These are phyloP conservation scores for Plutomurus gul DNA, from an alignment of 1,140 invertebrate genomes.

Conservation along the genomic window DNA sequence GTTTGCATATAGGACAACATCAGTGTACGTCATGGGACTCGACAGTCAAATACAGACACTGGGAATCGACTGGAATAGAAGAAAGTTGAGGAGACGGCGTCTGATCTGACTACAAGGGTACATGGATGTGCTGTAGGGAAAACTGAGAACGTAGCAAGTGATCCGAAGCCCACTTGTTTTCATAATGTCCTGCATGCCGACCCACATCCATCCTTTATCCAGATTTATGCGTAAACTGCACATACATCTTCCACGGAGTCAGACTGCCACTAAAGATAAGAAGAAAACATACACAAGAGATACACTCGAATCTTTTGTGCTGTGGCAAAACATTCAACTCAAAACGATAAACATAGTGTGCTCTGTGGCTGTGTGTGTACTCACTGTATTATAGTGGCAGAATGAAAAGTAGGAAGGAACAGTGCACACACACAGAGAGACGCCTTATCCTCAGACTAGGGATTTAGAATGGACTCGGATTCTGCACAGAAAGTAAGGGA, in stretches of 20 bases:
- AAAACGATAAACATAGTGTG: no score
- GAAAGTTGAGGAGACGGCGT: neutral
- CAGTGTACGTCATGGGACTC: no score
- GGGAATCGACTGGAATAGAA: neutral
- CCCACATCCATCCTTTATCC: slow-evolving; percentile 32
- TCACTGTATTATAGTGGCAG: no score
- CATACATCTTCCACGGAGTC: slow-evolving; percentile 28
- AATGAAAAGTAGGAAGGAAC: no score
- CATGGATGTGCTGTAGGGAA: neutral
- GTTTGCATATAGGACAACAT: no score
- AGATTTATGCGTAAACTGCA: slow-evolving; percentile 31
- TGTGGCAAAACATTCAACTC: no score
- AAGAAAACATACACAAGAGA: neutral
- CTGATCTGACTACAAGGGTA: neutral
- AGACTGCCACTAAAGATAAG: slow-evolving; percentile 19
- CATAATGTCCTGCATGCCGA: slow-evolving; percentile 31
- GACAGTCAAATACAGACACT: neutral
- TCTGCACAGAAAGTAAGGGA: neutral
- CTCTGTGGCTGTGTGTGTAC: no score
- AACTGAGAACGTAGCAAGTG: slow-evolving; percentile 28
- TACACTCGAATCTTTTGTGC: no score
- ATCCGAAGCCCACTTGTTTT: slow-evolving; percentile 40
- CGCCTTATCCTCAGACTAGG: neutral
- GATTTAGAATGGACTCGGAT: neutral
- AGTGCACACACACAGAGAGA: no score